Evolutionary conservation across 2,113 vertebrate genomes (phyloP), one percentile per base, ranked within the genome.

Genomic region (Tachysurus fulvidraco): DNA sequence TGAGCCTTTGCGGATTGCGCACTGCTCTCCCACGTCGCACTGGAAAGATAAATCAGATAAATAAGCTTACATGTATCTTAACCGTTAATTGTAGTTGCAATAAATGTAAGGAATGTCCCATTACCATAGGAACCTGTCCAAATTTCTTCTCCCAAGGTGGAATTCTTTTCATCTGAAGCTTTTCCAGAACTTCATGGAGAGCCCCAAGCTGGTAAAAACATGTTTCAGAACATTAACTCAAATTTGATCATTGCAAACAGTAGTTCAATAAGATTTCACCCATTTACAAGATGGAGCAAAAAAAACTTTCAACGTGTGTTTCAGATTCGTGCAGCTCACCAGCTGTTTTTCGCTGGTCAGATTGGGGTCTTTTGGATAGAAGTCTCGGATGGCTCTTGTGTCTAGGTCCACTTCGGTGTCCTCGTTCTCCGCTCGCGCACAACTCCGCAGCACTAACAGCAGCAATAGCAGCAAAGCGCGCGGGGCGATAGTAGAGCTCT

Each of bases 261-360:
- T 9, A 55, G 65, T 46, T 55, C 17, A 55, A 10, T 50, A 2
- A 25, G 11, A n/a, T 25, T 12, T 73, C 11, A 73, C 25, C 14
- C 28, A 69, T 46, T 23, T 8, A 50, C 25, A 25, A 12, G 41
- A 55, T 83, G 65, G 16, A 41, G 41, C 3, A 52, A n/a, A 77
- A 14, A 41, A 25, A 36, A 55, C 44, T 55, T 67, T 28, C 17
- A 67, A 5, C 7, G 54, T 64, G 25, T 57, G 84, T 64, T 73
- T 71, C 57, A 69, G 23, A 57, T 54, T n/a, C 10, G 25, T 62
- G 23, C 23, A 44, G 50, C 92, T 92, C 89, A 94, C 95, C 91
- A 96, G 93, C 77, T 95, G 93, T 74, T 94, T 94, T 89, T 94
- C 93, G 88, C 91, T 93, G 60, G 92, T 93, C 67, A 93, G 91